Evolutionary conservation across 1,140 invertebrate species (phyloP), one percentile per base, ranked within the genome.

Genomic region (Pectinophora gossypiella): DNA sequence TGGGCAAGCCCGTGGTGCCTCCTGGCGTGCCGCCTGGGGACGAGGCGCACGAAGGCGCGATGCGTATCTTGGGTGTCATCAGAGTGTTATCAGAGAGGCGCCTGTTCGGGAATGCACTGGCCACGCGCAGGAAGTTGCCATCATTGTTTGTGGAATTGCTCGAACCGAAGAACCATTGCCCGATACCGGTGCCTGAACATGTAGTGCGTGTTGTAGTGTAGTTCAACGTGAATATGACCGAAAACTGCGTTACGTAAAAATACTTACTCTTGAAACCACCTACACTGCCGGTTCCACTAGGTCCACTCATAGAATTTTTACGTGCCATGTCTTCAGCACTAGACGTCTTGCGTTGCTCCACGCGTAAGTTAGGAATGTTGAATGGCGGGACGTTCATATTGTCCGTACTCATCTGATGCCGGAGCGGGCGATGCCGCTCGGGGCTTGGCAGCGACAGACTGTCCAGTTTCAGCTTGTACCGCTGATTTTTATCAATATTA

Each of bases 71-170:
- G 9, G 95, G 95, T 19, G 96, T 95, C 92, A 96, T 96, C 63
- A 97, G 87, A 18, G 95, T 96, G 83, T 97, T 97, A 85, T 98
- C 96, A 2, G 95, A 97, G 18, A 97, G 90, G 23, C 96, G 92
- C 43, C 96, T 92, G 73, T 93, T 96, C 15, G 95, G 92, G 73
- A 95, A 95, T 2, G 92, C 91, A 68, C 93, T 95, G 32, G 91
- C 91, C 1, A 97, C 96, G 36, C 94, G 91, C 68, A 97, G 88
- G 86, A 96, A 95, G 85, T 97, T 96, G 72, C 93, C 94, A 72
- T 97, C 95, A 16, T 69, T 76, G 38, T 64, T 72, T 7, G 63
- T 72, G 4, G 76, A 72, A 54, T 76, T 86, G 58, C 57, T 85
- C 0, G 83, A 86, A 3, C 83, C 83, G 51, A 86, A 86, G 66